Percentiles rank a stretch among this genome's conserved stretches.
Conservation (phyloP, 2,888 invertebrate genomes). For the Eumacrocentrus americanus region DNA sequence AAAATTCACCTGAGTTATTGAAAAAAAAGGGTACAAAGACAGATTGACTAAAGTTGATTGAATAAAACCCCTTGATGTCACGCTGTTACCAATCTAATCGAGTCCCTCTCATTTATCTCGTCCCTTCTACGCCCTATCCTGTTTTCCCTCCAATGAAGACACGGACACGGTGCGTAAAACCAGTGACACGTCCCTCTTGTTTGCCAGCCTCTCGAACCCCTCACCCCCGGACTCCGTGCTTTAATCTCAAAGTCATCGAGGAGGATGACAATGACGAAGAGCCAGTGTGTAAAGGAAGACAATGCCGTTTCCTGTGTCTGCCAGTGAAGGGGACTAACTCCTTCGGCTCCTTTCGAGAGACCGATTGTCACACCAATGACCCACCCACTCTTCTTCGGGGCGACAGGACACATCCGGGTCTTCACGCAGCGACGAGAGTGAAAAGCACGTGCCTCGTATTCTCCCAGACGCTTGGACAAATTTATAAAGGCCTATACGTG, state of each 20-base stretch:
- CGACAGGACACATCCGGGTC: conserved; percentile 3
- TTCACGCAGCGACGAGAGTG: conserved; percentile 5
- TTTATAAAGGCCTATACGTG: conserved; percentile 58
- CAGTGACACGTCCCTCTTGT: not conserved
- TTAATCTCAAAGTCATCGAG: conserved; percentile 14
- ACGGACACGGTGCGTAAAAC: conserved; percentile 7
- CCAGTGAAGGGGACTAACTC: not conserved
- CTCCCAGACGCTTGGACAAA: conserved; percentile 40
- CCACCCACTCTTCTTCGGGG: not conserved
- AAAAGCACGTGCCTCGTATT: conserved; percentile 26
- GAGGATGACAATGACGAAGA: conserved; percentile 14
- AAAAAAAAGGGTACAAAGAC: not conserved
- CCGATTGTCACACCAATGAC: conserved; percentile 25
- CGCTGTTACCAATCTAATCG: conserved; percentile 25
- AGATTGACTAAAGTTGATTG: conserved; percentile 12
- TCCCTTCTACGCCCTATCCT: not conserved
- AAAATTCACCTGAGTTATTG: not conserved
- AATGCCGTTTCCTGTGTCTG: conserved; percentile 3
- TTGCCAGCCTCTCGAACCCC: not conserved
- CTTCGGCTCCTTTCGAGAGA: conserved; percentile 19
- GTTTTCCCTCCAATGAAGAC: not conserved
- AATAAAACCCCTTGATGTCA: conserved; percentile 25
- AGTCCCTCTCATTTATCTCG: conserved; percentile 10
- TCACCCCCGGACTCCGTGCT: not conserved
- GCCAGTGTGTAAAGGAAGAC: conserved; percentile 1